A percentile compares a stretch with the other conserved stretches of the same genome.
Evolutionary conservation across 2,888 invertebrate species (phyloP).

Genomic region (Erpobdella octoculata): DNA sequence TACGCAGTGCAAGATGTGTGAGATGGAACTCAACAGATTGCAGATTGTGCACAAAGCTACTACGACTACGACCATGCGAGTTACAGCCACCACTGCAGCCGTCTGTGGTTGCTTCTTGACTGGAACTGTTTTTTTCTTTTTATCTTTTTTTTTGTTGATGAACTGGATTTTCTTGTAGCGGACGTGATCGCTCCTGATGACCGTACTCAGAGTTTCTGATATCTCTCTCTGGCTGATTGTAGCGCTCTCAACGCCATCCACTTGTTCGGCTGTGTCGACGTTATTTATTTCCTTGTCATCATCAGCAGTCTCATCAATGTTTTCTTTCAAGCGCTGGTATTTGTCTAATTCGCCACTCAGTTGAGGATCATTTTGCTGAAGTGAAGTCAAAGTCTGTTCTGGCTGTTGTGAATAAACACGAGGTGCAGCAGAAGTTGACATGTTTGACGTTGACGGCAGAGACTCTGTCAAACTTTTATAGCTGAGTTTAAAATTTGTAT

Average conservation of each 20-base stretch:
- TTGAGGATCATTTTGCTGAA: too few species aligned
- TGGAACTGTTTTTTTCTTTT: too few species aligned
- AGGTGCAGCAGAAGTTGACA: neutral
- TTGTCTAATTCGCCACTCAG: too few species aligned
- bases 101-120: neutral
- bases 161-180: neutral
- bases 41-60: constrained; percentile 30
- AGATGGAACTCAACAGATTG: neutral
- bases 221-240: neutral
- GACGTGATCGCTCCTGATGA: neutral
- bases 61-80: constrained; percentile 29
- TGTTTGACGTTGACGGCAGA: neutral
- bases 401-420: neutral
- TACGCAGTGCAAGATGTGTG: constrained; percentile 19
- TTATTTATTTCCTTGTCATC: neutral
- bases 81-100: constrained; percentile 10
- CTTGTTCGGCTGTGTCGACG: neutral
- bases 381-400: neutral
- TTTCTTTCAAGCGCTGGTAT: neutral
- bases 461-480: neutral
- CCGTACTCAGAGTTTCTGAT: neutral
- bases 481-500: neutral
- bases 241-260: neutral
- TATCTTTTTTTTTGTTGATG: too few species aligned
- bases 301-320: too few species aligned